Percentiles rank a stretch among this genome's conserved stretches.
Conservation (phyloP, 2,888 invertebrate species). For the Drosophila subquinaria region DNA sequence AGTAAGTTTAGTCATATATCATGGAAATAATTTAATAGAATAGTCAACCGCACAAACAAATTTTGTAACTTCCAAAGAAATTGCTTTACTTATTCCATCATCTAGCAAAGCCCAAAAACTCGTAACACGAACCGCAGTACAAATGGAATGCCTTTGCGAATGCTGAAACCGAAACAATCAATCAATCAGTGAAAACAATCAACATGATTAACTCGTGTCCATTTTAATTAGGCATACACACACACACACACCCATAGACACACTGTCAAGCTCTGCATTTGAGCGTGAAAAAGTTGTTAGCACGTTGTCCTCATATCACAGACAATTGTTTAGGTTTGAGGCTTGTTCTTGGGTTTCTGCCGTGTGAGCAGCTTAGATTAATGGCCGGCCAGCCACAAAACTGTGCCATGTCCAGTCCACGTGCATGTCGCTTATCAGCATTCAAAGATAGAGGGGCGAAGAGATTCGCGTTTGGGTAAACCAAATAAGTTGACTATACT, state of each 20-base stretch:
- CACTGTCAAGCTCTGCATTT: slow-evolving; percentile 2
- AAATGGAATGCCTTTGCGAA: slow-evolving; percentile 26
- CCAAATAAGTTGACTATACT: slow-evolving; percentile 10
- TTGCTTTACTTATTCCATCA: neutral
- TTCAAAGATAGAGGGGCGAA: too few relatives aligned
- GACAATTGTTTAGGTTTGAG: slow-evolving; percentile 41
- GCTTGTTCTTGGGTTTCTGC: slow-evolving; percentile 26
- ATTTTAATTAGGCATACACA: slow-evolving; percentile 75
- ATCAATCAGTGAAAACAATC: slow-evolving; percentile 79
- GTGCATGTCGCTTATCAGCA: slow-evolving; percentile 51
- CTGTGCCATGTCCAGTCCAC: slow-evolving; percentile 45
- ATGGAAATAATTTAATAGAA: neutral
- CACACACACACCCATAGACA: slow-evolving; percentile 8
- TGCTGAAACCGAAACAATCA: slow-evolving; percentile 64
- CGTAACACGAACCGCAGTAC: slow-evolving; percentile 14
- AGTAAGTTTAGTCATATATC: neutral
- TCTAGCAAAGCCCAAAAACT: neutral
- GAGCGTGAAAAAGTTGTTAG: slow-evolving; percentile 68
- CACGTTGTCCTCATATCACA: slow-evolving; percentile 44
- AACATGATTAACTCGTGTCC: slow-evolving; percentile 80
- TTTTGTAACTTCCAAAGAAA: neutral
- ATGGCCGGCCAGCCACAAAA: slow-evolving; percentile 38
- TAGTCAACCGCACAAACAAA: neutral
- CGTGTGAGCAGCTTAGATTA: slow-evolving; percentile 64
- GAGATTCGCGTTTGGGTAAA: neutral